Base-by-base conservation (phyloP, 2,113 vertebrate genomes). In the Dasyprocta punctata region DNA sequence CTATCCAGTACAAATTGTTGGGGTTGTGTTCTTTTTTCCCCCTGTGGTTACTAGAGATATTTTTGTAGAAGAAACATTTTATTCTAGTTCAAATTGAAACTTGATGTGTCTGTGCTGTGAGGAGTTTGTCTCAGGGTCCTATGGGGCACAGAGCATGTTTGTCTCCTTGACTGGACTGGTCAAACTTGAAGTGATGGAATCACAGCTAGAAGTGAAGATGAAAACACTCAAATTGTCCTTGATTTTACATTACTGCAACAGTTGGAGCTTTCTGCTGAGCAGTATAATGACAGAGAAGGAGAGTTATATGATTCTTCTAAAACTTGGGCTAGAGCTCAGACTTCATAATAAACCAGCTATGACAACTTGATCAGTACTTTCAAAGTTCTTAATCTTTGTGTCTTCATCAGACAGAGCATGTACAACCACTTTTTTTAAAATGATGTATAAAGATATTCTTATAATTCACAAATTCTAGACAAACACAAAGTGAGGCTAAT, bases 61-160 rank as follows among this genome's bases (percentile, higher is more conserved):
- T 94, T 92, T 38, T 47, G 22, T 9, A 8, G 9, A 36, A 80
- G 65, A 60, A 17, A 41, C 7, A 58, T 5, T 58, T 5, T 63
- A 52, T 88, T 90, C 30, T 95, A 81, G 24, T 92, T 96, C 28
- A 93, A 81, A 92, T 14, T 90, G 47, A 78, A 33, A 71, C 14
- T 38, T 9, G 47, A 12, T 38, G 41, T 81, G 10, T 67, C 28
- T 92, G 1, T 7, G 7, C 9, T 83, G 11, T 92, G 49, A 94
- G 41, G n/a, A 92, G 38, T 94, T 86, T 95, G 26, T 82, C 49
- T 67, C 47, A 52, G 44, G 94, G 41, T 80, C 49, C 16, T 58
- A 47, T 38, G 36, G 33, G 20, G n/a, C 41, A 65, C n/a, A 44
- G 26, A 16, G 1, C 9, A 89, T 81, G 30, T 87, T 96, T 94